phyloP scores from a whole-genome alignment of 2,113 vertebrate species.

The Puntigrus tetrazona region DNA sequence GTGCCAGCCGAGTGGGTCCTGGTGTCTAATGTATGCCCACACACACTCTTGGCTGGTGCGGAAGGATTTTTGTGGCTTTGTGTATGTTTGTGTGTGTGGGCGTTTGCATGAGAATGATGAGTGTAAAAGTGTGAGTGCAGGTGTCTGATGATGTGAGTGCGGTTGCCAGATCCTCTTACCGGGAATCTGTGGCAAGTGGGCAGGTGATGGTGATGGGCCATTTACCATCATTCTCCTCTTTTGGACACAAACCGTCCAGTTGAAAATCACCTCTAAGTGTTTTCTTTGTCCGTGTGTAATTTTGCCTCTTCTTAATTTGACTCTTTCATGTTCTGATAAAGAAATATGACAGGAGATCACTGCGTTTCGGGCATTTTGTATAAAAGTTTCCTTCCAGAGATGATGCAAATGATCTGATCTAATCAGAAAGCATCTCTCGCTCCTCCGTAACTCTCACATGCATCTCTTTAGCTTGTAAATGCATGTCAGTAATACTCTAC shows the following conservation, averaged over 20 bases:
- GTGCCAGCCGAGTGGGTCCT: slow-evolving; percentile 16
- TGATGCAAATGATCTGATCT: background rate
- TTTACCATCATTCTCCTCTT: slow-evolving; percentile 17
- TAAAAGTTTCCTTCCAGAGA: background rate
- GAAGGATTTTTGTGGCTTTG: background rate
- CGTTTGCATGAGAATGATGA: slow-evolving; percentile 1
- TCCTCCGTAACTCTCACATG: background rate
- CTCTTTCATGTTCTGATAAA: background rate
- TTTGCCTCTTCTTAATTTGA: background rate
- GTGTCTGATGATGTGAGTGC: slow-evolving; percentile 8
- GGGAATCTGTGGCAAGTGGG: background rate
- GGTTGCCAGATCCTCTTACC: slow-evolving; percentile 5
- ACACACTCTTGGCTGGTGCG: slow-evolving; percentile 10
- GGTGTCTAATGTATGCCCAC: slow-evolving; percentile 23
- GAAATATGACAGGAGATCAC: slow-evolving; percentile 9
- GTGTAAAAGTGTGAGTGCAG: slow-evolving; percentile 14
- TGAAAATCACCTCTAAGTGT: background rate
- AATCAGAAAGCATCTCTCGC: background rate
- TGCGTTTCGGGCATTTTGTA: background rate
- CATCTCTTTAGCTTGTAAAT: background rate
- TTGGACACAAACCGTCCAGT: slow-evolving; percentile 17
- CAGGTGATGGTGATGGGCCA: slow-evolving; percentile 20
- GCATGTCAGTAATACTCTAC: background rate
- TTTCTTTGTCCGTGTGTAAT: background rate
- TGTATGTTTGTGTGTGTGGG: background rate